Evolutionary conservation across 1,140 invertebrate genomes (phyloP).

Genomic region (Ericerus pela): DNA sequence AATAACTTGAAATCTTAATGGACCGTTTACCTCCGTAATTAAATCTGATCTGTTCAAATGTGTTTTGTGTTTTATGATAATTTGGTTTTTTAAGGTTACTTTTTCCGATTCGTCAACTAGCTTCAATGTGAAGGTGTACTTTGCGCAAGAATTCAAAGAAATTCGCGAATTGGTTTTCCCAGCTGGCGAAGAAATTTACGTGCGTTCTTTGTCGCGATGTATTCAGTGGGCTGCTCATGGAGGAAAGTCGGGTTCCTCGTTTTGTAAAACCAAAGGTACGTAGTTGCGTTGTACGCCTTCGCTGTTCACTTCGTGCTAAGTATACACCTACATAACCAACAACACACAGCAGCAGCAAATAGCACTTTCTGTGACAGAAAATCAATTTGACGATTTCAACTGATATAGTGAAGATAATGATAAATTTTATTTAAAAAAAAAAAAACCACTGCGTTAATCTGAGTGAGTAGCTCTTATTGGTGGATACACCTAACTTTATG

Average conservation of each 20-base stretch:
- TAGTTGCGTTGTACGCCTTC: too few species aligned
- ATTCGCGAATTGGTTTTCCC: slow-evolving; percentile 53
- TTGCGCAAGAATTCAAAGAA: slow-evolving; percentile 69
- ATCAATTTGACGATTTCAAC: too few species aligned
- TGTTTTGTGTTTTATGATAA: not conserved
- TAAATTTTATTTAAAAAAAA: too few species aligned
- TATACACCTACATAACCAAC: too few species aligned
- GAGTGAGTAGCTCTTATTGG: too few species aligned
- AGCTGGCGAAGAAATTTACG: slow-evolving; percentile 55
- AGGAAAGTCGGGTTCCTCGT: slow-evolving; percentile 90
- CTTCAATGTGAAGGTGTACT: slow-evolving; percentile 72
- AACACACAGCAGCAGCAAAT: too few species aligned
- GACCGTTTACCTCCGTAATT: not conserved
- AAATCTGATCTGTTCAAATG: not conserved
- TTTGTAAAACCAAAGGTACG: slow-evolving; percentile 80
- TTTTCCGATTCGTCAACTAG: slow-evolving; percentile 55
- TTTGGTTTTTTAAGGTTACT: slow-evolving; percentile 51
- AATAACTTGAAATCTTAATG: too few species aligned
- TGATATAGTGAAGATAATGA: too few species aligned
- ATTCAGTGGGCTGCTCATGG: slow-evolving; percentile 86
- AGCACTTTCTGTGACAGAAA: too few species aligned
- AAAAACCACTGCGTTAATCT: too few species aligned
- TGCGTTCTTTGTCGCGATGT: slow-evolving; percentile 75
- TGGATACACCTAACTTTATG: too few species aligned
- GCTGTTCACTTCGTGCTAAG: too few species aligned